Base-by-base conservation (phyloP, 2,888 invertebrate species). In the Teleiodes luculella region DNA sequence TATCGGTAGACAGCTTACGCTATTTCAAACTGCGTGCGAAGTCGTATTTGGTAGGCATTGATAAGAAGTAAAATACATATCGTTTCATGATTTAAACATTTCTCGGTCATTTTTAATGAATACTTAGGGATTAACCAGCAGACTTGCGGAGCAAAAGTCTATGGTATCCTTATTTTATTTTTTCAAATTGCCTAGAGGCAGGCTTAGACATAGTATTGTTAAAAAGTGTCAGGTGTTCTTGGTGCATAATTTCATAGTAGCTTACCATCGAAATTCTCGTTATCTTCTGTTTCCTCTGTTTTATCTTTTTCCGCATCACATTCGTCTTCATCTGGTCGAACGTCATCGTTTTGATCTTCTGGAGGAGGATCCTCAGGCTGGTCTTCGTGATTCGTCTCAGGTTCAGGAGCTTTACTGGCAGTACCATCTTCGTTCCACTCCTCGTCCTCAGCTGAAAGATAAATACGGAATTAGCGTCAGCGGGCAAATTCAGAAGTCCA, bases 401-500 rank as follows among this genome's bases (percentile, higher is more conserved):
- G 62, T 55, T 74, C 70, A 13, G 65, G 67, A 4, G 57, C 61
- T 2, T 59, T 65, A 5, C 62, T 64, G 16, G 66, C 62, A n/a
- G n/a, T n/a, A 45, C 62, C 63, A 35, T 74, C 76, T 53, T 81
- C 83, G 52, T 67, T 74, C 88, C 86, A 88, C 59, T 84, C 88
- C 46, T 89, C 89, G 61, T 89, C 90, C 59, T 86, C 89, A 49
- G 84, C 86, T 87, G 67, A 6, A 30, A n/a, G 45, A 20, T 7
- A 45, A 5, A n/a, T n/a, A n/a, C n/a, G n/a, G n/a, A n/a, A n/a
- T n/a, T n/a, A n/a, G n/a, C n/a, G n/a, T n/a, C n/a, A n/a, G n/a
- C n/a, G n/a, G n/a, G n/a, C n/a, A n/a, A n/a, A n/a, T n/a, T n/a
- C n/a, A n/a, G n/a, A n/a, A n/a, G n/a, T n/a, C n/a, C n/a, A n/a